phyloP scores from a whole-genome alignment of 2,113 vertebrate species.

The Anser cygnoides region DNA sequence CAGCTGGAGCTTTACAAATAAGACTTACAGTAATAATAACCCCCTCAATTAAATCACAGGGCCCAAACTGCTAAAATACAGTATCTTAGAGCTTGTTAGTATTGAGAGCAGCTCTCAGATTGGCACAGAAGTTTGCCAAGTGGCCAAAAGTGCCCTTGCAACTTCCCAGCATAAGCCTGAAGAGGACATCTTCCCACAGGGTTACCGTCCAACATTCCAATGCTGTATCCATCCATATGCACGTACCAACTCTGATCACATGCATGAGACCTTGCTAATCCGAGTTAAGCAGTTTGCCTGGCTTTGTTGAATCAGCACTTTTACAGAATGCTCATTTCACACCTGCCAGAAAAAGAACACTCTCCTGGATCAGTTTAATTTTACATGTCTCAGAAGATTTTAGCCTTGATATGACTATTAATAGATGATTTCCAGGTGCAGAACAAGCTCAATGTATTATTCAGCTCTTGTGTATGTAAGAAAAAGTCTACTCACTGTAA shows the following conservation, averaged over 20 bases:
- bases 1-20: neutral
- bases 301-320: neutral
- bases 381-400: neutral
- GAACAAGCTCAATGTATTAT: neutral
- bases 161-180: neutral
- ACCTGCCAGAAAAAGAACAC: neutral
- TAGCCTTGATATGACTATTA: neutral
- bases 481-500: neutral
- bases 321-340: neutral
- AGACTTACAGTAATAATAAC: neutral
- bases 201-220: neutral
- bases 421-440: neutral
- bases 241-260: neutral
- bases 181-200: neutral
- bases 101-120: neutral
- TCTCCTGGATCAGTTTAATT: neutral
- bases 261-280: neutral
- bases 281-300: neutral
- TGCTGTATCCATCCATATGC: rapidly evolving
- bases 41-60: too few relatives aligned
- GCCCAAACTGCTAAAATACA: too few relatives aligned
- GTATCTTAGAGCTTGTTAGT: neutral
- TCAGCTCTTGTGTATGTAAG: neutral
- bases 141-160: neutral
- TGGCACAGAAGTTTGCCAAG: neutral